These are phyloP conservation scores for Malurus alboscapulatus DNA, from an alignment of 2,113 vertebrate species.

Conservation along the genomic window DNA sequence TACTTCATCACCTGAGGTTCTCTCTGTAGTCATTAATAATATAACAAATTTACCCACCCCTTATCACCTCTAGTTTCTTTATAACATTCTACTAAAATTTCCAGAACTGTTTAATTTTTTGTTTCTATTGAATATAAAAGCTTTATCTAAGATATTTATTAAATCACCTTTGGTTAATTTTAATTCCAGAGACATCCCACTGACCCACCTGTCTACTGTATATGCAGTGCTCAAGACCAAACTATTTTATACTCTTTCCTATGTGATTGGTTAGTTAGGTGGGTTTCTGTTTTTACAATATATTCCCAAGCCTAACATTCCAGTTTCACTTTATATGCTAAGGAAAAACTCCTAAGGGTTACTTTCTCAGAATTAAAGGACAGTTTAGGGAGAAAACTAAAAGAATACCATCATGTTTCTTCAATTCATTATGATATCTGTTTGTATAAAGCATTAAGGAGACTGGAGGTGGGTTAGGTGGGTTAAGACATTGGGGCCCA, in stretches of 20 bases:
- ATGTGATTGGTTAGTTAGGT: not conserved
- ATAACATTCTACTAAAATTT: constrained; percentile 40
- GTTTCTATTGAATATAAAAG: not conserved
- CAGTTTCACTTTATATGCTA: not conserved
- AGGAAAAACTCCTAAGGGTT: not conserved
- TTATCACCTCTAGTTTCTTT: constrained; percentile 23
- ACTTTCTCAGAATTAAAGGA: not conserved
- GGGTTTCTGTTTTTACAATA: not conserved
- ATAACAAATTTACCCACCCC: not conserved
- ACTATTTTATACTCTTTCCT: not conserved
- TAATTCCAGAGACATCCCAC: not conserved
- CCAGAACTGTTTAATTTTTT: constrained; percentile 29
- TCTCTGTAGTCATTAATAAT: constrained; percentile 42
- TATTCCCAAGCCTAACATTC: not conserved
- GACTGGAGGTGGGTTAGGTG: not conserved
- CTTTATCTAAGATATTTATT: not conserved
- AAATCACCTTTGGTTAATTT: not conserved
- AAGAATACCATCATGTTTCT: not conserved
- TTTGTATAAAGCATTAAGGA: not conserved
- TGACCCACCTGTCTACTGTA: not conserved
- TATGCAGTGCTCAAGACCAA: not conserved
- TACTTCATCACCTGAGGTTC: constrained; percentile 61
- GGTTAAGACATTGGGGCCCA: not conserved
- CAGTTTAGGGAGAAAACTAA: not conserved
- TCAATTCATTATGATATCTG: not conserved